phyloP scores from a whole-genome alignment of 2,888 invertebrate genomes.

The Thereva nobilitata region DNA sequence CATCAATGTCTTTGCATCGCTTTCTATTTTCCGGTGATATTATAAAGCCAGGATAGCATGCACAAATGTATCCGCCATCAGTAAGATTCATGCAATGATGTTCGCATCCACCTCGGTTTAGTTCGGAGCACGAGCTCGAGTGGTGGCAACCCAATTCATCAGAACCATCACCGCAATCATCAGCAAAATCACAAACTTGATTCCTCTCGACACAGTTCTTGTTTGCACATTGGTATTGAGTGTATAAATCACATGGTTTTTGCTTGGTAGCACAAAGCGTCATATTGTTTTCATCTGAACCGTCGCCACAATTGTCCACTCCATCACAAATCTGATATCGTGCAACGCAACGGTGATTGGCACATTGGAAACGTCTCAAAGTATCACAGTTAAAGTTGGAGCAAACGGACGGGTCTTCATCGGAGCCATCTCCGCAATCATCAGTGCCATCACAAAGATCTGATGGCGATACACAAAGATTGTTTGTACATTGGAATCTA shows the following conservation, averaged over 20 bases:
- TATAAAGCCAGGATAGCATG: conserved; percentile 85
- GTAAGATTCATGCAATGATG: conserved; percentile 88
- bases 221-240: conserved; percentile 88
- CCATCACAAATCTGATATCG: conserved; percentile 88
- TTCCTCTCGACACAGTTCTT: conserved; percentile 78
- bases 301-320: conserved; percentile 91
- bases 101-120: conserved; percentile 80
- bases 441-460: conserved; percentile 93
- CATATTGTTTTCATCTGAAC: conserved; percentile 94
- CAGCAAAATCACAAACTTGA: conserved; percentile 84
- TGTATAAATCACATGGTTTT: conserved; percentile 74
- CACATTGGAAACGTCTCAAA: conserved; percentile 83
- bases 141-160: conserved; percentile 90
- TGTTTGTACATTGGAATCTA: conserved; percentile 90
- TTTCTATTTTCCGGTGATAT: conserved; percentile 79
- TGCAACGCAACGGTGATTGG: conserved; percentile 84
- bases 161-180: conserved; percentile 88
- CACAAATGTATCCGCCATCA: conserved; percentile 84
- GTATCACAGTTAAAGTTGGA: conserved; percentile 85
- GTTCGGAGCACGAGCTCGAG: conserved; percentile 64
- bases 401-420: conserved; percentile 81
- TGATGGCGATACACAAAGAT: conserved; percentile 85
- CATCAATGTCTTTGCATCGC: conserved; percentile 86
- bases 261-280: conserved; percentile 79
- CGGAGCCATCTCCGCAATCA: conserved; percentile 90